Evolutionary conservation across 2,888 invertebrate species (phyloP).

Genomic region (Heliconius cydno): DNA sequence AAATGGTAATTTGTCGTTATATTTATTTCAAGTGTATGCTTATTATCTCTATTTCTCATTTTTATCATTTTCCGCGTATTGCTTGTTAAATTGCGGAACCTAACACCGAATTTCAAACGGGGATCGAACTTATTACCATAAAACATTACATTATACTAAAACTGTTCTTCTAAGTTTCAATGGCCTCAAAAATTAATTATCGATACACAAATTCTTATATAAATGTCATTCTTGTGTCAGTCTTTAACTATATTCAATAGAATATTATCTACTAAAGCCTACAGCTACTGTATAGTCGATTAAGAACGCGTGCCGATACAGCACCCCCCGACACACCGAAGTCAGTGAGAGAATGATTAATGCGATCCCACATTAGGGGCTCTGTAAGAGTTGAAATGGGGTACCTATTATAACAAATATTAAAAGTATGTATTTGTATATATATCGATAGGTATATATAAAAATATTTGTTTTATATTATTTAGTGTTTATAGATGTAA

Average conservation of each 20-base stretch:
- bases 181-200: background rate
- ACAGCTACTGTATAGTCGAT: constrained; percentile 27
- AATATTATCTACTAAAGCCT: constrained; percentile 18
- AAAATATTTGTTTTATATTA: no score
- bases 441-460: no score
- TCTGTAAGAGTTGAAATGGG: constrained; percentile 22
- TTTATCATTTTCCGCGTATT: background rate
- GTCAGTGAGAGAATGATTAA: constrained; percentile 78
- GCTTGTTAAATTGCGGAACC: background rate
- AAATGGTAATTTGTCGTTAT: background rate
- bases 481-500: no score
- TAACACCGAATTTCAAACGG: background rate
- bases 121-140: background rate
- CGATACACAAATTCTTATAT: background rate
- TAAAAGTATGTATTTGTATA: constrained; percentile 14
- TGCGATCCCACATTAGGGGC: constrained; percentile 73
- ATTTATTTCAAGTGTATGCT: background rate
- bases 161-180: background rate
- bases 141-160: background rate
- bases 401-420: constrained; percentile 35
- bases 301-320: constrained; percentile 35
- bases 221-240: background rate
- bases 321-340: constrained; percentile 48
- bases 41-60: no score
- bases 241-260: constrained; percentile 15